Evolutionary conservation across 1,140 invertebrate genomes (phyloP).

Genomic region (Calycopis cecrops): DNA sequence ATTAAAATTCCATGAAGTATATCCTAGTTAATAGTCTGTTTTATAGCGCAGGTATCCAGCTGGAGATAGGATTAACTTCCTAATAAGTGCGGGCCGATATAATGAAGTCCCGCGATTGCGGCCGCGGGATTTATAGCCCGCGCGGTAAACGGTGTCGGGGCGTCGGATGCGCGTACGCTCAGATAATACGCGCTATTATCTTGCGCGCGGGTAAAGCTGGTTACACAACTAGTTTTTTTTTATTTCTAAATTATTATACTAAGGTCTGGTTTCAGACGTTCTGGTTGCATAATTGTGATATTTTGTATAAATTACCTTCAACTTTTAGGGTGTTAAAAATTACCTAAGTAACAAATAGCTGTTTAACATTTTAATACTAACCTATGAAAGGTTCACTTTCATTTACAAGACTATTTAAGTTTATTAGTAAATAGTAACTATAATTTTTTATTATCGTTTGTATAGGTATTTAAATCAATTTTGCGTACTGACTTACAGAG

Average conservation of each 20-base stretch:
- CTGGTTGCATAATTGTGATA: no score
- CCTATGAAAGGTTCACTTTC: no score
- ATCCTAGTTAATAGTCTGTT: no score
- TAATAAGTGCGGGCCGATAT: constrained; percentile 40
- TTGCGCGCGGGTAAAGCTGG: constrained; percentile 18
- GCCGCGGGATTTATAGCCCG: constrained; percentile 39
- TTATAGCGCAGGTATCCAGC: background rate
- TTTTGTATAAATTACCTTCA: no score
- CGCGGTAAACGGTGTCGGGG: constrained; percentile 35
- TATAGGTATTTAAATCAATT: no score
- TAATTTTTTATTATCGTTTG: no score
- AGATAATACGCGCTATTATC: constrained; percentile 51
- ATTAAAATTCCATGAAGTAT: constrained; percentile 9
- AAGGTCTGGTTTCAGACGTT: constrained; percentile 2
- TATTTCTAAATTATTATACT: constrained; percentile 5
- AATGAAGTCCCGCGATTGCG: constrained; percentile 39
- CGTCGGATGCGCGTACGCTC: constrained; percentile 43
- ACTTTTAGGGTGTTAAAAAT: no score
- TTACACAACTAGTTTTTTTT: constrained; percentile 13
- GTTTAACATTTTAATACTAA: no score
- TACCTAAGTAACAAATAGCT: no score
- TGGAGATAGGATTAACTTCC: constrained; percentile 30
- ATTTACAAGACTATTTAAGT: no score
- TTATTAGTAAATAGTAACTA: no score
- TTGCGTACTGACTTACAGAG: no score